Percentiles rank a stretch among this genome's conserved stretches.
Evolutionary conservation across 2,113 vertebrate genomes (phyloP).

Genomic region (Ramphastos sulfuratus): DNA sequence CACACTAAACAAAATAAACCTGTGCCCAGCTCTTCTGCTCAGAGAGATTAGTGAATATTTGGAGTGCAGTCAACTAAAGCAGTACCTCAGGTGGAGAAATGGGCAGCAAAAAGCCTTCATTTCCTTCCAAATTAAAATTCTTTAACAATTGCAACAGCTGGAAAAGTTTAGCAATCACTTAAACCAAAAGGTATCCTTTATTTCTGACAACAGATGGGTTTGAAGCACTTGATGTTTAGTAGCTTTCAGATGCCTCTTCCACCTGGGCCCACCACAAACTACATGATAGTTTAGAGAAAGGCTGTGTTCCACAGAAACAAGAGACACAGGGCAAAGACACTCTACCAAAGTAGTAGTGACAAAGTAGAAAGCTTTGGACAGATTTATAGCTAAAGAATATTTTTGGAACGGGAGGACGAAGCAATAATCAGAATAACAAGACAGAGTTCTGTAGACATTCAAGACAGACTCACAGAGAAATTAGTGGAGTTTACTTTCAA

Average conservation of each 20-base stretch:
- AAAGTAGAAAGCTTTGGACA: background rate
- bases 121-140: slow-evolving; percentile 19
- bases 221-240: background rate
- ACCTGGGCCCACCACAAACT: background rate
- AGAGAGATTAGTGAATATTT: background rate
- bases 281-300: background rate
- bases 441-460: background rate
- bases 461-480: background rate
- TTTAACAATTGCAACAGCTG: background rate
- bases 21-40: background rate
- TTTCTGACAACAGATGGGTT: slow-evolving; percentile 14
- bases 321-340: background rate
- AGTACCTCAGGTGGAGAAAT: background rate
- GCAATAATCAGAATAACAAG: background rate
- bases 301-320: background rate
- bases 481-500: background rate
- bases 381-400: background rate
- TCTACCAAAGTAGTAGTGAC: background rate
- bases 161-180: background rate
- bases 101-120: background rate
- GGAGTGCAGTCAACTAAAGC: slow-evolving; percentile 5
- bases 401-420: background rate
- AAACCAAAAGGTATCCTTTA: background rate
- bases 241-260: background rate
- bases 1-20: background rate